Percentiles rank a stretch among this genome's conserved stretches.
Conservation (phyloP, 2,113 vertebrate species). For the Chlorocebus sabaeus region DNA sequence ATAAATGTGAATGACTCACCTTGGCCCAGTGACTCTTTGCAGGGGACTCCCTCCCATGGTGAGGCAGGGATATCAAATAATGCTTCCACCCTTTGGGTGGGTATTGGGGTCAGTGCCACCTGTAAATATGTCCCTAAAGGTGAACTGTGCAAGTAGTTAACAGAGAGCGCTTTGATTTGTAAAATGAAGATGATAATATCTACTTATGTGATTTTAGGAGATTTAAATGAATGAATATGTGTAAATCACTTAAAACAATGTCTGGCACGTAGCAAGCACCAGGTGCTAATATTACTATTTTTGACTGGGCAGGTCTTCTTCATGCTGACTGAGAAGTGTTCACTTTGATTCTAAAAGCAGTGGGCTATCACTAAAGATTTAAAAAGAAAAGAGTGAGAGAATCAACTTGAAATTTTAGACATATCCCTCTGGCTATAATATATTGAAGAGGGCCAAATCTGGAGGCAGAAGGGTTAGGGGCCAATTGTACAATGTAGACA, state of each 20-base stretch:
- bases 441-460: background rate
- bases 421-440: background rate
- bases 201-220: background rate
- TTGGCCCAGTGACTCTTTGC: background rate
- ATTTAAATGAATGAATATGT: background rate
- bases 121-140: background rate
- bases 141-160: background rate
- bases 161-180: background rate
- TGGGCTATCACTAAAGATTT: background rate
- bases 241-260: background rate
- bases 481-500: background rate
- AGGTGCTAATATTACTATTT: background rate
- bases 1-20: background rate
- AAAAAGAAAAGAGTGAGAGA: background rate
- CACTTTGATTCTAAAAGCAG: background rate
- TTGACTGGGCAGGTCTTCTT: background rate
- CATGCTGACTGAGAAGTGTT: background rate
- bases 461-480: background rate
- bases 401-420: background rate
- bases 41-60: background rate
- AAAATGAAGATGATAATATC: background rate
- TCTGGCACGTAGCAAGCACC: background rate
- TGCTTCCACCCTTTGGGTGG: background rate
- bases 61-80: background rate
- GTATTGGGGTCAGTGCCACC: rapidly evolving